Evolutionary conservation across 2,113 vertebrate genomes (phyloP).

Genomic region (Calyptomena viridis): DNA sequence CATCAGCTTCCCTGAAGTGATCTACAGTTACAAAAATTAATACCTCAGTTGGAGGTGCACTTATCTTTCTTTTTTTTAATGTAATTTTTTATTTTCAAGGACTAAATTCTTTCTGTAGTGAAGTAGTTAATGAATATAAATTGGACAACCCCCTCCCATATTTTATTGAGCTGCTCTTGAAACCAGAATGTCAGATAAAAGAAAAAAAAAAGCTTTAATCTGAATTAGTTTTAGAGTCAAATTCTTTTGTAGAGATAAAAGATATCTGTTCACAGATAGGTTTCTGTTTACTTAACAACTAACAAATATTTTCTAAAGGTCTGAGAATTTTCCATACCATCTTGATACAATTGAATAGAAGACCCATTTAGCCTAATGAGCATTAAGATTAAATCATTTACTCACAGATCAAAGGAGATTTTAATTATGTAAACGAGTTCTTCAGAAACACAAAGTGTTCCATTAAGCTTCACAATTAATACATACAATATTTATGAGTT

Average conservation of each 20-base stretch:
- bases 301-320: constrained; percentile 65
- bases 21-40: background rate
- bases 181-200: constrained; percentile 66
- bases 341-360: constrained; percentile 77
- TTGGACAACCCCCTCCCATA: background rate
- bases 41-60: background rate
- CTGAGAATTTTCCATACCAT: constrained; percentile 72
- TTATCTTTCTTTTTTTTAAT: background rate
- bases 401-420: constrained; percentile 80
- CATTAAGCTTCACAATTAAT: constrained; percentile 78
- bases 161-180: constrained; percentile 29
- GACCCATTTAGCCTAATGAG: constrained; percentile 77
- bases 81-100: background rate
- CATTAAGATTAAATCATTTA: constrained; percentile 80
- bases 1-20: background rate
- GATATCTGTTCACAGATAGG: constrained; percentile 23
- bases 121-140: constrained; percentile 59
- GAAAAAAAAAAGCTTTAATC: constrained; percentile 48
- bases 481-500: constrained; percentile 74
- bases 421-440: constrained; percentile 81
- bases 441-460: constrained; percentile 78
- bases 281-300: constrained; percentile 62
- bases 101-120: background rate
- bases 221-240: constrained; percentile 59
- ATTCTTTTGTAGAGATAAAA: constrained; percentile 65